Percentiles rank a stretch among this genome's conserved stretches.
Conservation (phyloP, 2,113 vertebrate species). For the Channa maculata region DNA sequence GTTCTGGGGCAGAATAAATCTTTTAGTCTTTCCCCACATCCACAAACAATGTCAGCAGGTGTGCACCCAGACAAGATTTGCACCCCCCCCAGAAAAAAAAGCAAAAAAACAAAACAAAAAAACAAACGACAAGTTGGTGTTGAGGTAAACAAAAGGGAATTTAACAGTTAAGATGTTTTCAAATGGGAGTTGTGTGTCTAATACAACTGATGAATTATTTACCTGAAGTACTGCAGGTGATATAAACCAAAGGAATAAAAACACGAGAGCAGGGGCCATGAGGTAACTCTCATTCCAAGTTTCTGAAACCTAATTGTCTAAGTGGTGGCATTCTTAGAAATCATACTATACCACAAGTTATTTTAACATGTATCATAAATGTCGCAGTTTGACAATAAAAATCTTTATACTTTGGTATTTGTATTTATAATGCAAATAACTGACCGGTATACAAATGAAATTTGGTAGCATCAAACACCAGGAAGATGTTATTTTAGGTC, state of each 20-base stretch:
- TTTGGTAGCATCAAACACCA: neutral
- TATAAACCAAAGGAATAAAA: conserved; percentile 35
- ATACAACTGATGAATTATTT: conserved; percentile 47
- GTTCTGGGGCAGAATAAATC: conserved; percentile 53
- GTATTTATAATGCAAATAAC: conserved; percentile 15
- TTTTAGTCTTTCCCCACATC: conserved; percentile 41
- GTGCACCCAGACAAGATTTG: neutral
- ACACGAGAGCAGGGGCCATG: neutral
- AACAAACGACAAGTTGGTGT: neutral
- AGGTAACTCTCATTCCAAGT: conserved; percentile 40
- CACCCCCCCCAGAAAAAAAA: neutral
- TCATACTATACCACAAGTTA: conserved; percentile 10
- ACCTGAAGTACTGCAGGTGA: conserved; percentile 57
- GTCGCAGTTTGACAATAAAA: neutral
- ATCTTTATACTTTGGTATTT: neutral
- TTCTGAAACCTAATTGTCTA: conserved; percentile 32
- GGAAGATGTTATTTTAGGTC: no score
- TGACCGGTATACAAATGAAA: neutral
- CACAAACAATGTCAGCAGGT: conserved; percentile 24
- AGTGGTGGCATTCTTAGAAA: conserved; percentile 32
- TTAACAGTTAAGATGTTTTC: conserved; percentile 14
- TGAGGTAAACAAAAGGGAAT: conserved; percentile 26
- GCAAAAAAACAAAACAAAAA: conserved; percentile 16
- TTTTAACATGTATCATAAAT: neutral
- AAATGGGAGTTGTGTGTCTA: conserved; percentile 36